phyloP scores from a whole-genome alignment of 2,888 invertebrate genomes.

The Tinea pellionella region DNA sequence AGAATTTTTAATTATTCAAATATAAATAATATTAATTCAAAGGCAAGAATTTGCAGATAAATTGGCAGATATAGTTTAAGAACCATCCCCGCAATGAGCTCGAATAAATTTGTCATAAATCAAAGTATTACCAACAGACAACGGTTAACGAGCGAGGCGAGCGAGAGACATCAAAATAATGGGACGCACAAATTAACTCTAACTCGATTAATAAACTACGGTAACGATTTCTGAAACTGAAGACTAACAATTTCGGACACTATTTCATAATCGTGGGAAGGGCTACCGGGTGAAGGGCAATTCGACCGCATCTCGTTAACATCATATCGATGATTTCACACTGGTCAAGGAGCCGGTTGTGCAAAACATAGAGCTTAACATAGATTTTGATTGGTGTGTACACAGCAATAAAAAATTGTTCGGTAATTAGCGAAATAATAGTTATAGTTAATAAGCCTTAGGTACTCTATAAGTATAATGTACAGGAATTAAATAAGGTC shows the following conservation, averaged over 20 bases:
- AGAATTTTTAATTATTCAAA: neutral
- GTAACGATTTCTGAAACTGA: neutral
- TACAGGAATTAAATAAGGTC: constrained; percentile 32
- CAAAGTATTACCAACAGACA: constrained; percentile 40
- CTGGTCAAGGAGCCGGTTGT: constrained; percentile 48
- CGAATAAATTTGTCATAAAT: constrained; percentile 31
- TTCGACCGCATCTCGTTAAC: constrained; percentile 32
- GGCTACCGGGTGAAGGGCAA: constrained; percentile 35
- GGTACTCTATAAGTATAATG: neutral
- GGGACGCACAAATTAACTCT: constrained; percentile 29
- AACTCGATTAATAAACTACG: constrained; percentile 18
- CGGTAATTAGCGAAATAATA: neutral
- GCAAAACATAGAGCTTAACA: constrained; percentile 26
- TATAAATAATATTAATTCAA: neutral
- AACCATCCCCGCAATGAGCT: neutral
- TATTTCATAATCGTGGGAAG: constrained; percentile 1
- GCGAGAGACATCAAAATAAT: constrained; percentile 38
- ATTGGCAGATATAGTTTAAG: neutral
- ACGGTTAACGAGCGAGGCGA: constrained; percentile 32
- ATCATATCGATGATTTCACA: constrained; percentile 50
- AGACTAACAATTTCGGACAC: neutral
- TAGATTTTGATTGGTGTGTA: constrained; percentile 2
- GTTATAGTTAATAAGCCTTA: neutral
- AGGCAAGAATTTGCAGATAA: neutral
- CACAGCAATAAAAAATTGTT: constrained; percentile 5